These are phyloP conservation scores for Bradypus variegatus DNA, from an alignment of 2,797 vertebrate species.

Conservation along the genomic window DNA sequence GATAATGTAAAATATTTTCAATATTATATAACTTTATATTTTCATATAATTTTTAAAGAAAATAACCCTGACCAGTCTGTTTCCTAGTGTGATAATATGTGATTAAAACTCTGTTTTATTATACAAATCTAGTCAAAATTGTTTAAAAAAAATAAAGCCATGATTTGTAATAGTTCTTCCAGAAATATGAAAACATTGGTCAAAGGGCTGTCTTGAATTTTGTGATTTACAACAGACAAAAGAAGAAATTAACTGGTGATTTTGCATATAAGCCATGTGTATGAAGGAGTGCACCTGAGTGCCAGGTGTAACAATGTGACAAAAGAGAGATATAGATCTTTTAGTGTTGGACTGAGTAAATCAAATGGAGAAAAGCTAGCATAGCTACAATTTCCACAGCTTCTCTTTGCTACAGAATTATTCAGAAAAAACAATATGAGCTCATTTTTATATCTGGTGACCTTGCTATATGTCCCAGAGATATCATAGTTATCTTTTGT, in stretches of 20 bases:
- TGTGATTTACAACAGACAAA: conserved; percentile 67
- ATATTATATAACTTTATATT: conserved; percentile 62
- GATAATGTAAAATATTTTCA: conserved; percentile 63
- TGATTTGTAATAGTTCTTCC: conserved; percentile 31
- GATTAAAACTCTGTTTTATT: conserved; percentile 62
- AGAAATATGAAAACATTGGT: conserved; percentile 55
- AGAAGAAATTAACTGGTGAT: conserved; percentile 63
- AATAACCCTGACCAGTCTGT: not conserved
- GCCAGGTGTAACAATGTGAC: conserved; percentile 68
- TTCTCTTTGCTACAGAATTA: conserved; percentile 67
- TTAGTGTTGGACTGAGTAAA: conserved; percentile 63
- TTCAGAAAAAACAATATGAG: conserved; percentile 70
- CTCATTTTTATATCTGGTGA: conserved; percentile 72
- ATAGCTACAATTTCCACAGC: conserved; percentile 65
- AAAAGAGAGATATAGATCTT: conserved; percentile 66
- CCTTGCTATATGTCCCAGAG: conserved; percentile 68
- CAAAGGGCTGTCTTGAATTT: conserved; percentile 64
- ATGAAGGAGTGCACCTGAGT: conserved; percentile 65
- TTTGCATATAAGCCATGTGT: conserved; percentile 65
- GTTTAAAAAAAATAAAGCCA: conserved; percentile 25
- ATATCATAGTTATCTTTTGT: conserved; percentile 62
- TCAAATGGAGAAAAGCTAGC: conserved; percentile 66
- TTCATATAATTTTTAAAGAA: conserved; percentile 50
- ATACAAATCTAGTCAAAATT: conserved; percentile 26
- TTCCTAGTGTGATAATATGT: conserved; percentile 45